These are phyloP conservation scores for Habroteleia sp. DNA, from an alignment of 2,888 invertebrate species.

Conservation along the genomic window DNA sequence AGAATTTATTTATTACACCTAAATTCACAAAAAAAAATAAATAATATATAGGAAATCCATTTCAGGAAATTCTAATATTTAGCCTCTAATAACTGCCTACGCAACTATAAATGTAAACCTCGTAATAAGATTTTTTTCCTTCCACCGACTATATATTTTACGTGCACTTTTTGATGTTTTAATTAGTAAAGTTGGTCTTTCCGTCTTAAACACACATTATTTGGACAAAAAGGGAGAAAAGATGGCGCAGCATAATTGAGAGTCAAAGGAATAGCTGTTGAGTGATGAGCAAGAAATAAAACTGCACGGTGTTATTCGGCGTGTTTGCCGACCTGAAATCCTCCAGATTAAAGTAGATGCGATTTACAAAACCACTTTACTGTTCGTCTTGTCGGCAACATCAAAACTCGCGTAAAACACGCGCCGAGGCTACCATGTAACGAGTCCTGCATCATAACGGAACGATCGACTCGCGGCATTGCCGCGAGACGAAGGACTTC, in stretches of 20 bases:
- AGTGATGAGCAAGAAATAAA: slow-evolving; percentile 41
- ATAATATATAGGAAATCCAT: too few species aligned
- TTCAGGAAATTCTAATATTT: too few species aligned
- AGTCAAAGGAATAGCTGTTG: slow-evolving; percentile 16
- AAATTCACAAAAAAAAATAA: too few species aligned
- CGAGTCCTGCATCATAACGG: slow-evolving; percentile 64
- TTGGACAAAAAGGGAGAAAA: background rate
- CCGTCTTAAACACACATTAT: background rate
- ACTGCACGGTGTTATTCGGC: slow-evolving; percentile 37
- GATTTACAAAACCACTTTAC: slow-evolving; percentile 59
- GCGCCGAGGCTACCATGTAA: slow-evolving; percentile 45
- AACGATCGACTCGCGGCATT: slow-evolving; percentile 49
- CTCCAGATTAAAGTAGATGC: slow-evolving; percentile 59
- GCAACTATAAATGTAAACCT: too few species aligned
- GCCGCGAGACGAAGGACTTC: slow-evolving; percentile 19
- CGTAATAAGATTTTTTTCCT: too few species aligned
- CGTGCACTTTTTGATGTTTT: too few species aligned
- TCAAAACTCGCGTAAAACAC: slow-evolving; percentile 62
- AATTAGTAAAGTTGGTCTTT: too few species aligned
- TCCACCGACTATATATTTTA: too few species aligned
- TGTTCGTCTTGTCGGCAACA: slow-evolving; percentile 61
- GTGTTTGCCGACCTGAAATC: slow-evolving; percentile 40
- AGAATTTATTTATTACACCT: too few species aligned
- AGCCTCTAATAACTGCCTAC: too few species aligned
- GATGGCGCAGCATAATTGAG: slow-evolving; percentile 1